Evolutionary conservation across 2,888 invertebrate genomes (phyloP).

Genomic region (Panzeria rudis): DNA sequence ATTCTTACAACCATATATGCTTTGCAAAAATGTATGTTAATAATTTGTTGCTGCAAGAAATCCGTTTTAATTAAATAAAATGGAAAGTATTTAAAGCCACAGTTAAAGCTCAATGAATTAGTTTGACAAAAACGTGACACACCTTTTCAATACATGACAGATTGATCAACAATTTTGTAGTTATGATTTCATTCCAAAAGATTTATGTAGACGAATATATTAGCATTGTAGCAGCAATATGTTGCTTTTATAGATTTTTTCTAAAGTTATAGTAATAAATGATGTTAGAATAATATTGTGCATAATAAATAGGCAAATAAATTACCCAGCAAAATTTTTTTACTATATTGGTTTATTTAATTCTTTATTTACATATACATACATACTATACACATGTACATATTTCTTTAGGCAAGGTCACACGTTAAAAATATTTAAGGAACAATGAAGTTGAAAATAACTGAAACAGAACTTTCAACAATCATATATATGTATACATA

Average conservation of each 20-base stretch:
- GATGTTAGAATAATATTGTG: not conserved
- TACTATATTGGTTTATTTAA: not conserved
- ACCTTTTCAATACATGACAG: constrained; percentile 51
- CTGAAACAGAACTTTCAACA: too few relatives aligned
- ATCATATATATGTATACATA: too few relatives aligned
- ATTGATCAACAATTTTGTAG: constrained; percentile 17
- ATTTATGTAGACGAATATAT: too few relatives aligned
- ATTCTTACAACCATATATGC: constrained; percentile 2
- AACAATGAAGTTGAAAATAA: too few relatives aligned
- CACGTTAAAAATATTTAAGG: too few relatives aligned
- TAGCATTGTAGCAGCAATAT: not conserved
- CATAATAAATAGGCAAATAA: not conserved
- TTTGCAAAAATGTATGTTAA: constrained; percentile 19
- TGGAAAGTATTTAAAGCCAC: constrained; percentile 44
- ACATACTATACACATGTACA: not conserved
- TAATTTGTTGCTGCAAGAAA: constrained; percentile 47
- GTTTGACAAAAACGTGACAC: constrained; percentile 53
- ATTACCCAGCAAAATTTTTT: not conserved
- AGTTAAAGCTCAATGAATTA: constrained; percentile 23
- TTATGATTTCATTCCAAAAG: not conserved
- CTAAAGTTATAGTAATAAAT: not conserved
- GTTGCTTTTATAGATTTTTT: not conserved
- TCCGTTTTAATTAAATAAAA: constrained; percentile 60
- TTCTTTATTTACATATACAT: not conserved
- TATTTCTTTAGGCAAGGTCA: too few relatives aligned